phyloP scores from a whole-genome alignment of 2,888 invertebrate species.

The Parnassius orleans region DNA sequence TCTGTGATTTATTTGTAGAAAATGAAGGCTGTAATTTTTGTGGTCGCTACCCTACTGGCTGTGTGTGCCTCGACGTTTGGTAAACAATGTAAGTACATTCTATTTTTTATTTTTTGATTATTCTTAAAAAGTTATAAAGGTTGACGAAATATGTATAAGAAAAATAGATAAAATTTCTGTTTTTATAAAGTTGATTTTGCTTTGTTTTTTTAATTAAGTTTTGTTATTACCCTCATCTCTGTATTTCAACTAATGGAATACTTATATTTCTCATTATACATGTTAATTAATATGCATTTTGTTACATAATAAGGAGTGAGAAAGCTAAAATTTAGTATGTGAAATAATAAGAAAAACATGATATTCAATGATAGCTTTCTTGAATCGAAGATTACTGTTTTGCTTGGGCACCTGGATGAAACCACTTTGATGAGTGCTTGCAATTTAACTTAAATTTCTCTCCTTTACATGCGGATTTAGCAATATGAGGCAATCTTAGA shows the following conservation, averaged over 20 bases:
- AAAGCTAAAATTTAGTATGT: too few relatives aligned
- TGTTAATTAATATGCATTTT: too few relatives aligned
- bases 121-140: conserved; percentile 19
- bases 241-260: neutral
- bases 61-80: conserved; percentile 74
- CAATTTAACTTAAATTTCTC: too few relatives aligned
- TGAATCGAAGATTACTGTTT: too few relatives aligned
- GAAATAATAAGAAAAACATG: too few relatives aligned
- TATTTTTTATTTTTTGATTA: conserved; percentile 35
- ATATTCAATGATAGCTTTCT: too few relatives aligned
- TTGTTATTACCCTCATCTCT: conserved; percentile 4
- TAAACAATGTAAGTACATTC: conserved; percentile 84
- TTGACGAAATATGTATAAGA: neutral
- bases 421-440: too few relatives aligned
- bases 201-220: neutral
- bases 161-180: neutral
- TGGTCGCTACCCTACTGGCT: conserved; percentile 72
- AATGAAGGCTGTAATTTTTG: conserved; percentile 81
- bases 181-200: neutral
- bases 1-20: conserved; percentile 70
- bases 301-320: too few relatives aligned
- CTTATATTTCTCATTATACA: too few relatives aligned
- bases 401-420: too few relatives aligned
- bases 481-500: too few relatives aligned
- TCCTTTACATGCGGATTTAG: too few relatives aligned